Evolutionary conservation across 1,140 invertebrate genomes (phyloP), one percentile per base, ranked within the genome.

Genomic region (Laupala kohalensis): DNA sequence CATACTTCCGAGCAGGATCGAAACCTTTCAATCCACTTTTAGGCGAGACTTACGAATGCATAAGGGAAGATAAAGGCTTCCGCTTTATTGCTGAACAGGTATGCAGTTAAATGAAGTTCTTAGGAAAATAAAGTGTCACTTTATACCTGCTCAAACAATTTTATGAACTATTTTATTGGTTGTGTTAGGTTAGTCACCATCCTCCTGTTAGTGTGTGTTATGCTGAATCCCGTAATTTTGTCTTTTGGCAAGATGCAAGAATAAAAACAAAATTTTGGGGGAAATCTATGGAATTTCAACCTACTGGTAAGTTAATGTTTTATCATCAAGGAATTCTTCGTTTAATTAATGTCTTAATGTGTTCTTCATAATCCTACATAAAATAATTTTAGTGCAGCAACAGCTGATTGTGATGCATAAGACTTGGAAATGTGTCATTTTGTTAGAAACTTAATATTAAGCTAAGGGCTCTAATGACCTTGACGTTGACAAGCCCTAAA

Each of bases 261-360:
- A 91, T 93, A 73, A 93, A 92, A 81, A 91, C 92, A 26, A 93
- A 92, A 80, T 95, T 95, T 82, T 95, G 92, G 92, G 92, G 92
- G 71, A 94, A 93, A 81, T 93, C 91, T 29, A 92, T 95, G 85
- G 92, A 94, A 82, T 91, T 94, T 78, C 90, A 93, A 77, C 92
- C 93, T 0, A 86, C 69, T 66, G 72, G 72, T 69, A 23, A 66
- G 1, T 66, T 63, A 66, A 29, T 19, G 4, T 64, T 53, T 2
- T 28, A 64, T 25, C 29, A n/a, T n/a, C n/a, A n/a, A n/a, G n/a
- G n/a, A n/a, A n/a, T n/a, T n/a, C n/a, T n/a, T n/a, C n/a, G n/a
- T n/a, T n/a, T n/a, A n/a, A n/a, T n/a, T n/a, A n/a, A n/a, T n/a
- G n/a, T n/a, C n/a, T n/a, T n/a, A n/a, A n/a, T n/a, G n/a, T n/a